Base-by-base conservation (phyloP, 2,113 vertebrate genomes). In the Corydoras sp. region DNA sequence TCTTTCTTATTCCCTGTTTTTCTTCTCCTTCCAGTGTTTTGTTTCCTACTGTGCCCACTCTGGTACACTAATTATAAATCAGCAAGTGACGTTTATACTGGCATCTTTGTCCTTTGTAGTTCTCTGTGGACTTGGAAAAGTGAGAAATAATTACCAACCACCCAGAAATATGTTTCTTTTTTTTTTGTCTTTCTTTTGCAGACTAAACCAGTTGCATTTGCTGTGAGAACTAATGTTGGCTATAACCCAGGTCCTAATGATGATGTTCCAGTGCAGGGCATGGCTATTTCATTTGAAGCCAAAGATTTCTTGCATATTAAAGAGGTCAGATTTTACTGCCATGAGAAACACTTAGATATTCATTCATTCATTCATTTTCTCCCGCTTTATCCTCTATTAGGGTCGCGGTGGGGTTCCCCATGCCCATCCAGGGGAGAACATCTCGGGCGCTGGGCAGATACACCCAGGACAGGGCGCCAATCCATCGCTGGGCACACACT, bases 221-320 rank as follows among this genome's bases (percentile, higher is more conserved):
- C 96, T 0, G 95, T 98, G 69, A 80, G 96, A 85, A 98, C 96
- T 32, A 98, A 98, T 12, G 95, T 97, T 0, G 95, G 95, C 64
- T 98, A 98, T 85, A 98, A 96, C 82, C 93, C 95, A 0, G 94
- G 93, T 0, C 94, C 92, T 32, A 90, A 81, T 1, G 96, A 98
- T 74, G 95, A 98, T 2, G 88, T 95, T 54, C 96, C 96, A 0
- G 95, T 98, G 77, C 95, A 97, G 85, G 96, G 96, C 81, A 90
- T 97, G 92, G 94, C 94, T 87, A 97, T 98, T 81, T 95, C 94
- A 83, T 98, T 98, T 5, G 96, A 98, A 87, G 88, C 95, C 88
- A 97, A 95, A 89, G 96, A 98, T 77, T 98, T 98, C 85, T 86
- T 98, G 81, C 96, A 98, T 84, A 98, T 98, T 87, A 98, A 98